phyloP scores from a whole-genome alignment of 2,888 invertebrate genomes.

The Dryobotodes eremita region DNA sequence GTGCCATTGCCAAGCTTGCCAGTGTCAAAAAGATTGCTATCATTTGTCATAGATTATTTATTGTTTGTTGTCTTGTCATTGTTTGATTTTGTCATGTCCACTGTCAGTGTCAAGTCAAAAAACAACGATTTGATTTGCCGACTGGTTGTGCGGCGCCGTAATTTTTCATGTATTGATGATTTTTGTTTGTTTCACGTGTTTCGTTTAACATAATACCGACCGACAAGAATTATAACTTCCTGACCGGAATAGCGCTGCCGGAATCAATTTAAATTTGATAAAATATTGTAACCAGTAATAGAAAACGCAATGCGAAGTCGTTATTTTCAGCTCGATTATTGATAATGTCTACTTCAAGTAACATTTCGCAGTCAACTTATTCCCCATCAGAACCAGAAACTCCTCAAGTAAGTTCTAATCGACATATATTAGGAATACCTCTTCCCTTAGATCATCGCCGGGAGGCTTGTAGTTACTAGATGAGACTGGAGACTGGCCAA shows the following conservation, averaged over 20 bases:
- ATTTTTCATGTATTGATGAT: neutral
- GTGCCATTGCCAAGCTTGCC: too few relatives aligned
- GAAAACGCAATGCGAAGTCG: conserved; percentile 15
- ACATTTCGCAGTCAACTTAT: conserved; percentile 86
- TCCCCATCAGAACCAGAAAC: conserved; percentile 87
- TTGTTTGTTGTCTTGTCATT: neutral
- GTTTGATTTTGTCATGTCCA: neutral
- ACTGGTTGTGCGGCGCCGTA: neutral
- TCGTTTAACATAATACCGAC: neutral
- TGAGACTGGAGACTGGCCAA: neutral
- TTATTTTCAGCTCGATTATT: neutral
- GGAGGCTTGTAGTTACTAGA: neutral
- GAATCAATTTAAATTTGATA: neutral
- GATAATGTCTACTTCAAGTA: conserved; percentile 88
- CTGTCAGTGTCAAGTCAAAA: neutral
- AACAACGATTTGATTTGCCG: neutral
- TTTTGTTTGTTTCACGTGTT: neutral
- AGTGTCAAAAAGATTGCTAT: too few relatives aligned
- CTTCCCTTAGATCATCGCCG: neutral
- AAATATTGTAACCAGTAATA: neutral
- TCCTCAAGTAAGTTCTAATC: conserved; percentile 78
- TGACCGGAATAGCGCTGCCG: neutral
- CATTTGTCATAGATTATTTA: too few relatives aligned
- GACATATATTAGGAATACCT: neutral
- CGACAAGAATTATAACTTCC: neutral